Evolutionary conservation across 1,140 invertebrate species (phyloP).

Genomic region (Apis laboriosa): DNA sequence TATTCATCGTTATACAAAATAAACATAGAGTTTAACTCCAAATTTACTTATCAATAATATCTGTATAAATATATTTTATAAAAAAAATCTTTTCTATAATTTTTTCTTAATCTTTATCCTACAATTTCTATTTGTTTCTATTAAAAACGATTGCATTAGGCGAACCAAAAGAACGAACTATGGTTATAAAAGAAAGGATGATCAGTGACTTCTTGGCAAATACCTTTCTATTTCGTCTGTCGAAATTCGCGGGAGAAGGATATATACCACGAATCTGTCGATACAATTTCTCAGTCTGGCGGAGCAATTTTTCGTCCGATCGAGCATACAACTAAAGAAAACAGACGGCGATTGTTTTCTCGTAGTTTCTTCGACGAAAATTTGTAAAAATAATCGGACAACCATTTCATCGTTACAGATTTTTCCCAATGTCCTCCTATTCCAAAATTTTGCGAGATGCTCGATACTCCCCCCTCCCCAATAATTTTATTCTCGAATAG

Average conservation of each 20-base stretch:
- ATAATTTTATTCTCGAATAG: background rate
- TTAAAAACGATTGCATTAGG: background rate
- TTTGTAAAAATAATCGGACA: slow-evolving; percentile 6
- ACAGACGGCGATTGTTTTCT: background rate
- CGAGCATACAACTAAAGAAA: slow-evolving; percentile 26
- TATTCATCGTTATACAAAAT: too few species aligned
- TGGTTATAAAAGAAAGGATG: background rate
- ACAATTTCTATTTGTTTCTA: background rate
- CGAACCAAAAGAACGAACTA: background rate
- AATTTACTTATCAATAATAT: too few species aligned
- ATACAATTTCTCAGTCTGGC: slow-evolving; percentile 44
- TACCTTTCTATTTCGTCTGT: slow-evolving; percentile 28
- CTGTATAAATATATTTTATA: too few species aligned
- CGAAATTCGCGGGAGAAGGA: background rate
- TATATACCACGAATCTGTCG: slow-evolving; percentile 18
- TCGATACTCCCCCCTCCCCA: background rate
- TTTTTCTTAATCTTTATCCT: background rate
- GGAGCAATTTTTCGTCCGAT: slow-evolving; percentile 42
- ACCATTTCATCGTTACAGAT: background rate
- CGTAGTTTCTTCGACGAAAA: slow-evolving; percentile 16
- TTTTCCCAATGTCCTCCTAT: background rate
- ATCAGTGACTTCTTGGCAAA: background rate
- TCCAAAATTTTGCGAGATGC: background rate
- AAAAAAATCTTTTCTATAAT: too few species aligned
- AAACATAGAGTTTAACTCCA: too few species aligned